These are phyloP conservation scores for Rhagoletis pomonella DNA, from an alignment of 1,140 invertebrate species.

Conservation along the genomic window DNA sequence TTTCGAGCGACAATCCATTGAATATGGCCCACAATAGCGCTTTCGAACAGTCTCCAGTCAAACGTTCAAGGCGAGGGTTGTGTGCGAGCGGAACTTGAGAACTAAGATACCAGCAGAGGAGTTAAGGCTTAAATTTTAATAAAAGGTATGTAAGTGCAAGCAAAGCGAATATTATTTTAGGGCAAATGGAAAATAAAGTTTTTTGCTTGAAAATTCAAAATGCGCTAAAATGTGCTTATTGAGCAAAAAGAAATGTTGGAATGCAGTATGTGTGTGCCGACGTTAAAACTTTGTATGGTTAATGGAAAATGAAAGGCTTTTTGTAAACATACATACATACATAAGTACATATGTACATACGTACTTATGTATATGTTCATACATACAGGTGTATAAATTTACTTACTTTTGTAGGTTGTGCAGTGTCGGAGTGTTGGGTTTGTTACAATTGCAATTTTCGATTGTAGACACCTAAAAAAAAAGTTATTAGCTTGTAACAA, in stretches of 20 bases:
- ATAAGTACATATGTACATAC: not conserved
- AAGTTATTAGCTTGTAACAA: too few relatives aligned
- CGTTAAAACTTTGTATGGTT: too few relatives aligned
- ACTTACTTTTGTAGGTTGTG: not conserved
- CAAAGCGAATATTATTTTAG: not conserved
- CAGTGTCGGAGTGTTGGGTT: not conserved
- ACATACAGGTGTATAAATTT: too few relatives aligned
- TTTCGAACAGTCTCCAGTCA: slow-evolving; percentile 63
- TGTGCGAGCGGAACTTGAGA: not conserved
- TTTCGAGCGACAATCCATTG: not conserved
- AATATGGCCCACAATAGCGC: not conserved
- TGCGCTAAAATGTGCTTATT: not conserved
- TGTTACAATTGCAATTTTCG: not conserved
- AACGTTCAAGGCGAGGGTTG: slow-evolving; percentile 73
- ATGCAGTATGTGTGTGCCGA: too few relatives aligned
- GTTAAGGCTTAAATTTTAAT: not conserved
- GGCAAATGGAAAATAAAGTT: not conserved
- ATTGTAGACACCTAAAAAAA: too few relatives aligned
- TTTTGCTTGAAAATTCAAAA: too few relatives aligned
- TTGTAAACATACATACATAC: not conserved
- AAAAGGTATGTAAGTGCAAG: slow-evolving; percentile 32
- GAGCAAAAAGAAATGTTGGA: not conserved
- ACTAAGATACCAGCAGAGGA: not conserved
- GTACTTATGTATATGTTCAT: not conserved
- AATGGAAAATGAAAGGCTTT: too few relatives aligned